Conservation (phyloP, 2,113 vertebrate species). For the Brachypteracias leptosomus region DNA sequence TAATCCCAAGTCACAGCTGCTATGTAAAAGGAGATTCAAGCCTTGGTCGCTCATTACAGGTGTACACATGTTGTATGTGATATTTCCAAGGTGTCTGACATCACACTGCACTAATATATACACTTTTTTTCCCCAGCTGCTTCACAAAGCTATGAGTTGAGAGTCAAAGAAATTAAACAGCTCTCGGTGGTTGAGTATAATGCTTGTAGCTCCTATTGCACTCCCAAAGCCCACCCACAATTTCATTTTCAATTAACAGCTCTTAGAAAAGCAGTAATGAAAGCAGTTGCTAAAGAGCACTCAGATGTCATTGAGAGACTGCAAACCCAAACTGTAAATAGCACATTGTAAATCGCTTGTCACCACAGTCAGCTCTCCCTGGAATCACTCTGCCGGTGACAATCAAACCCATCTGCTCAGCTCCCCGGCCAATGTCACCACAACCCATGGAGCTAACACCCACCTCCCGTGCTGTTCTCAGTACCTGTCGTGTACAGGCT, state of each 20-base stretch:
- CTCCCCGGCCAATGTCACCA: constrained; percentile 8
- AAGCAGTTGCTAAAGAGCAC: constrained; percentile 82
- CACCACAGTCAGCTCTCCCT: constrained; percentile 69
- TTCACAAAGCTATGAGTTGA: neutral
- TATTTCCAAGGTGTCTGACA: neutral
- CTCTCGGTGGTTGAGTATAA: neutral
- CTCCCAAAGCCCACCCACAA: constrained; percentile 75
- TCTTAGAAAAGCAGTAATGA: constrained; percentile 75
- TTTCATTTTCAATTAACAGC: constrained; percentile 81
- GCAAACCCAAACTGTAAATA: constrained; percentile 82
- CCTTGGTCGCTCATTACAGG: neutral
- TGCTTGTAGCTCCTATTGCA: neutral
- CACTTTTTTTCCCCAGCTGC: neutral
- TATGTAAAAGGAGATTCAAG: neutral
- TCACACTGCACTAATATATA: neutral
- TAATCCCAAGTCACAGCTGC: neutral
- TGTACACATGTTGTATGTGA: neutral
- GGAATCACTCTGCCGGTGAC: constrained; percentile 61
- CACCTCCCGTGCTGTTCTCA: constrained; percentile 3
- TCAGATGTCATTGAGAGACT: constrained; percentile 76
- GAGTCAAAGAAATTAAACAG: neutral
- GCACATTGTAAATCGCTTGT: constrained; percentile 80
- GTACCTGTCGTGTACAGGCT: constrained; percentile 20
- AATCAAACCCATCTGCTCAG: constrained; percentile 75
- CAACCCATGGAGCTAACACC: neutral